Percentiles rank a stretch among this genome's conserved stretches.
Evolutionary conservation across 2,113 vertebrate species (phyloP).

Genomic region (rat (Rattus norvegicus)): GRCr8 NC_086022.1:178632001-178632500

Average conservation of each 20-base stretch:
- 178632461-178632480: not conserved
- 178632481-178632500: not conserved
- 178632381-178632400: not conserved
- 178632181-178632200: not conserved
- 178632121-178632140: too few relatives aligned
- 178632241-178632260: not conserved
- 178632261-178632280: not conserved
- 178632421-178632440: not conserved
- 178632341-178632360: not conserved
- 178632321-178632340: not conserved
- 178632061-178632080: not conserved
- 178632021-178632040: not conserved
- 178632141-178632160: too few relatives aligned
- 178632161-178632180: not conserved
- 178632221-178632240: too few relatives aligned
- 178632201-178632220: too few relatives aligned
- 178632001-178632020: too few relatives aligned
- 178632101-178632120: not conserved
- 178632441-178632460: not conserved
- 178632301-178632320: not conserved
- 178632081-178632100: not conserved
- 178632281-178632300: not conserved
- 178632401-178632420: not conserved
- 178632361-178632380: not conserved
- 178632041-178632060: not conserved